Evolutionary conservation across 35 echinoderm and acorn worm species (phyloP).

Genomic region (Heliocidaris tuberculata): DNA sequence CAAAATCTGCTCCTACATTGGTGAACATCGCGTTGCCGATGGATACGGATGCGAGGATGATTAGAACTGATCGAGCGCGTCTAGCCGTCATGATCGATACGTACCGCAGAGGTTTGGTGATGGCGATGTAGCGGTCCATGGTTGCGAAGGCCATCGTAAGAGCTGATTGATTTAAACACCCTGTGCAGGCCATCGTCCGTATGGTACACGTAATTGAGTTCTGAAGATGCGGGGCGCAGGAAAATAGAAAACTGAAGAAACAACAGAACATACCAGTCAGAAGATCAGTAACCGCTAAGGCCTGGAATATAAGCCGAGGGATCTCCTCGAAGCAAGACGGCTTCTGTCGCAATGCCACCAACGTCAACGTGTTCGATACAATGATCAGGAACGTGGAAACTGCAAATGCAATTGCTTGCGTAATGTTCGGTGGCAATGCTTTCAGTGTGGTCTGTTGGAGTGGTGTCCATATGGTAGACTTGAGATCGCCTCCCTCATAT

Average conservation of each 20-base stretch:
- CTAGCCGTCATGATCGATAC: not conserved
- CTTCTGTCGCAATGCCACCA: not conserved
- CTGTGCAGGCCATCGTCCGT: conserved; percentile 37
- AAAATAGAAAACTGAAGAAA: conserved; percentile 16
- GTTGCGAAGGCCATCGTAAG: conserved; percentile 20
- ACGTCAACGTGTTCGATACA: not conserved
- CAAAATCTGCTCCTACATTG: conserved; percentile 24
- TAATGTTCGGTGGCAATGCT: not conserved
- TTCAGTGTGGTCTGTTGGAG: not conserved
- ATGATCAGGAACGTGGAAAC: not conserved
- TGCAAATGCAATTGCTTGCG: conserved; percentile 5
- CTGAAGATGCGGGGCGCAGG: conserved; percentile 20
- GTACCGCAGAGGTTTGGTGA: conserved; percentile 34
- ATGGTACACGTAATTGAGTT: conserved; percentile 23
- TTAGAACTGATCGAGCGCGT: not conserved
- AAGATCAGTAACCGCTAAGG: conserved; percentile 27
- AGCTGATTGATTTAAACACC: not conserved
- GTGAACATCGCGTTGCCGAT: conserved; percentile 29
- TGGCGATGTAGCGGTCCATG: conserved; percentile 16
- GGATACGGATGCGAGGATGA: not conserved
- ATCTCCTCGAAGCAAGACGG: not conserved
- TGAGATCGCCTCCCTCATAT: not conserved
- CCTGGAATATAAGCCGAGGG: conserved; percentile 27
- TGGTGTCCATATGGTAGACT: not conserved
- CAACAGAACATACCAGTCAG: not conserved